Conservation (phyloP, 2,888 invertebrate species). For the Drosophila flavopinicola region DNA sequence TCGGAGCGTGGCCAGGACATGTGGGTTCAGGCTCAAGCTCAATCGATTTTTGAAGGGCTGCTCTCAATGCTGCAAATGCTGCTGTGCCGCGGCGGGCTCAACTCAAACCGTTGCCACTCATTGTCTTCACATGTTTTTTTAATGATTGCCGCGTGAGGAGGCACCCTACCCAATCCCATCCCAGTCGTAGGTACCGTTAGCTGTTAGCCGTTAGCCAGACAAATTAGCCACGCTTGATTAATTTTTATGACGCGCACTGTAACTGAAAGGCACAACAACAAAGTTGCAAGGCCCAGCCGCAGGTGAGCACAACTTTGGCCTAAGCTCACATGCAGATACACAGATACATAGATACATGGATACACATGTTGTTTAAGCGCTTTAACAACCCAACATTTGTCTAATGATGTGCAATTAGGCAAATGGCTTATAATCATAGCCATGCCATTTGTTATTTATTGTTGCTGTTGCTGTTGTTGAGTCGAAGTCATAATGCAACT, state of each 20-base stretch:
- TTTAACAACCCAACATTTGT: conserved; percentile 35
- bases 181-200: neutral
- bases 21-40: conserved; percentile 54
- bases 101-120: conserved; percentile 18
- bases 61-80: conserved; percentile 49
- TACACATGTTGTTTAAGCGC: conserved; percentile 13
- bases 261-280: conserved; percentile 53
- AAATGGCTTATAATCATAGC: conserved; percentile 56
- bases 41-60: conserved; percentile 49
- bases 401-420: conserved; percentile 57
- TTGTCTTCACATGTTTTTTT: conserved; percentile 50
- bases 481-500: conserved; percentile 34
- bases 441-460: conserved; percentile 18
- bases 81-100: conserved; percentile 42
- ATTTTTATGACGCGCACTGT: conserved; percentile 63
- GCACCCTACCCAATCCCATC: neutral
- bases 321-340: conserved; percentile 6
- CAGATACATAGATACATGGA: neutral
- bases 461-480: conserved; percentile 17
- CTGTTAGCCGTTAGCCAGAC: conserved; percentile 61
- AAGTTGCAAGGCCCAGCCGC: conserved; percentile 10
- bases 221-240: conserved; percentile 76
- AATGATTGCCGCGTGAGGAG: conserved; percentile 30
- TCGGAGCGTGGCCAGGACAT: conserved; percentile 71
- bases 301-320: conserved; percentile 24